phyloP scores from a whole-genome alignment of 1,140 invertebrate genomes.

The Plutomurus gul region DNA sequence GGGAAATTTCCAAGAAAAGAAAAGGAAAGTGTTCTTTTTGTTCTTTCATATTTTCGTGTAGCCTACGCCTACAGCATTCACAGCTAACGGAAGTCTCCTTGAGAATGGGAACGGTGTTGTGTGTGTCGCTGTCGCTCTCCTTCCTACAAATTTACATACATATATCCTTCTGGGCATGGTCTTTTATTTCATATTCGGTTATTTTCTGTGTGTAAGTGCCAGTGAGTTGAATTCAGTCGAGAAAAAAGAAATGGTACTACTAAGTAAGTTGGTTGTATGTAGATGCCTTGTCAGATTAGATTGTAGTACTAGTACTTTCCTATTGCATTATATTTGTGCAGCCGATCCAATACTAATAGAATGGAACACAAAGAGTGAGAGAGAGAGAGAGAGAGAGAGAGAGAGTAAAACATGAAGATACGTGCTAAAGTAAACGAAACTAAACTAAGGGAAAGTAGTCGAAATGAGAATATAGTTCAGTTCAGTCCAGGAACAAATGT shows the following conservation, averaged over 20 bases:
- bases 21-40: constrained; percentile 9
- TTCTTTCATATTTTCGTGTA: background rate
- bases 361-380: constrained; percentile 3
- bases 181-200: background rate
- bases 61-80: too few species aligned
- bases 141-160: background rate
- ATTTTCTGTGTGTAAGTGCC: background rate
- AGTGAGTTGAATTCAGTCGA: background rate
- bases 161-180: background rate
- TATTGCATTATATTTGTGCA: constrained; percentile 14
- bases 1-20: background rate
- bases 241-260: background rate
- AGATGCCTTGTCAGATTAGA: background rate
- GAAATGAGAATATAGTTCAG: background rate
- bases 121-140: background rate
- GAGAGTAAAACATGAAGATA: background rate
- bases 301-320: background rate
- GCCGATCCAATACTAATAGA: background rate
- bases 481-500: constrained; percentile 35
- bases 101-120: too few species aligned
- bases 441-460: background rate
- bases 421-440: background rate
- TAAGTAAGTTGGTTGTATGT: background rate
- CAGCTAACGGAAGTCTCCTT: too few species aligned
- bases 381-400: background rate